Evolutionary conservation across 2,888 invertebrate species (phyloP).

Genomic region (Galerucella calmariensis): DNA sequence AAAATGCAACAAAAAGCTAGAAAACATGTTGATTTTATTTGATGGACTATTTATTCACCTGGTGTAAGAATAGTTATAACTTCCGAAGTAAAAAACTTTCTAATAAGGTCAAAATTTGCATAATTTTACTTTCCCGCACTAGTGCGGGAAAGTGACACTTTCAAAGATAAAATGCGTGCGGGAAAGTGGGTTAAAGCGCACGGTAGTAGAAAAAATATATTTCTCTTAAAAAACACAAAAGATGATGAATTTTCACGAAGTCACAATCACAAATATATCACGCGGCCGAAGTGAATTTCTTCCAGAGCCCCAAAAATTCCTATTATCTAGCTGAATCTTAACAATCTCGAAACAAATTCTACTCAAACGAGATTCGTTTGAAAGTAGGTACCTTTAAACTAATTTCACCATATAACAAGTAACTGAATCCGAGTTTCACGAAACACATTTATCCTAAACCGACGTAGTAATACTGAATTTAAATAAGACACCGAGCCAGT

Average conservation of each 20-base stretch:
- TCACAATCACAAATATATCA: not conserved
- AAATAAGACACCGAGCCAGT: constrained; percentile 26
- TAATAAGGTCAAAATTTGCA: too few species aligned
- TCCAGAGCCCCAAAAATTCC: not conserved
- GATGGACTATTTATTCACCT: too few species aligned
- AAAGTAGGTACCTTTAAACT: constrained; percentile 12
- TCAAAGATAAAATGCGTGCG: too few species aligned
- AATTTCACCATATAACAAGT: constrained; percentile 19
- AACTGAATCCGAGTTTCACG: constrained; percentile 12
- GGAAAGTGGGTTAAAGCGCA: too few species aligned
- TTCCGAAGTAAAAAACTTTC: too few species aligned
- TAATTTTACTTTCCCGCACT: too few species aligned
- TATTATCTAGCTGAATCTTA: constrained; percentile 8
- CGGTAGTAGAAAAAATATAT: too few species aligned
- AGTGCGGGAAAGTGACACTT: too few species aligned
- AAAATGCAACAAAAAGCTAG: too few species aligned
- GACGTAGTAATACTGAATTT: constrained; percentile 27
- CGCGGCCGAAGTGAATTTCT: not conserved
- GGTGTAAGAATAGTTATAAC: too few species aligned
- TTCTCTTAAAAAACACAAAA: not conserved
- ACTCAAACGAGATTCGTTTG: constrained; percentile 7
- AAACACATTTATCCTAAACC: constrained; percentile 26
- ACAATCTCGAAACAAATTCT: constrained; percentile 13
- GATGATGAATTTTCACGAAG: not conserved
- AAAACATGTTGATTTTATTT: too few species aligned